Conservation (phyloP, 2,113 vertebrate genomes). For the Porphyrio hochstetteri region DNA sequence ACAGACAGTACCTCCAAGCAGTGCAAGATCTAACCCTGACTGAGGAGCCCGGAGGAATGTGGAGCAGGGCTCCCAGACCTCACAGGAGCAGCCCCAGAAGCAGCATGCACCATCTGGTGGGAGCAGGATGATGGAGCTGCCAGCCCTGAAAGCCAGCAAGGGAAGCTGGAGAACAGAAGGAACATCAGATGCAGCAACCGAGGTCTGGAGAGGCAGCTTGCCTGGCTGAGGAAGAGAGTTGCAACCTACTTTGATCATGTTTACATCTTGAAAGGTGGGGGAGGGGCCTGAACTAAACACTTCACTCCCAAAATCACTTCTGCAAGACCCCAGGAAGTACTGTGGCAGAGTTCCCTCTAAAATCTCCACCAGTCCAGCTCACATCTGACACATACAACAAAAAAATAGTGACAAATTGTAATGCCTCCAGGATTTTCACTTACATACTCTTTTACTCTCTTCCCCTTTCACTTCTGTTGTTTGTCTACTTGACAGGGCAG, state of each 20-base stretch:
- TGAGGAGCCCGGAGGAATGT: not conserved
- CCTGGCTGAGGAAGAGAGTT: not conserved
- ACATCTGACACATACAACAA: accelerated
- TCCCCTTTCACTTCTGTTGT: not conserved
- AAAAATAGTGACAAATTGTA: not conserved
- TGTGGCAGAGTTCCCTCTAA: not conserved
- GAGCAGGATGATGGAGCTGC: not conserved
- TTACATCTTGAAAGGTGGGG: not conserved
- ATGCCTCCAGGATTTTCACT: not conserved
- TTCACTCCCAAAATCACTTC: not conserved
- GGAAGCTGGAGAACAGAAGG: not conserved
- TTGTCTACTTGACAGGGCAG: not conserved
- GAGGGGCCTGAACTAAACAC: no score
- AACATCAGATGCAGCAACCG: accelerated
- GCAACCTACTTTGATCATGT: not conserved
- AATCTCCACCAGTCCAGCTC: not conserved
- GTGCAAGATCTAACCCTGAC: not conserved
- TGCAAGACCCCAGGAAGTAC: not conserved
- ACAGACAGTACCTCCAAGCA: not conserved
- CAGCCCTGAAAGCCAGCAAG: accelerated
- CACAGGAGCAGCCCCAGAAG: not conserved
- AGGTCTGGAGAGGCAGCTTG: not conserved
- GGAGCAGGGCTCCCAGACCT: not conserved
- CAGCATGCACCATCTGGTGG: accelerated
- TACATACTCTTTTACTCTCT: not conserved